Base-by-base conservation (phyloP, 2,888 invertebrate genomes). In the Tenthredo notha region DNA sequence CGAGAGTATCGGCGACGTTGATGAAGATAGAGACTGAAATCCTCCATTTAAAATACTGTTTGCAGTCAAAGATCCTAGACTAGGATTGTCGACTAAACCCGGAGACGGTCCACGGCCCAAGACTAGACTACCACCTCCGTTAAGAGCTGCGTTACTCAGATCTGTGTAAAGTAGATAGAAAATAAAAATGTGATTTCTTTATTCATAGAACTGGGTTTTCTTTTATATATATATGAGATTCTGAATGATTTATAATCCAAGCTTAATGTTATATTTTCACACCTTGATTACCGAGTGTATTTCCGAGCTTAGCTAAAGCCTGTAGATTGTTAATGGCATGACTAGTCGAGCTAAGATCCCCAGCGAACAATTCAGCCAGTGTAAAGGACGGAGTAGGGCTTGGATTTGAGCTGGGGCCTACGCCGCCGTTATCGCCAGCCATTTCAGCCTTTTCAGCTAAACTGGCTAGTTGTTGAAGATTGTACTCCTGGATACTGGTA, bases 311-410 rank as follows among this genome's bases (percentile, higher is more conserved):
- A 86, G 98, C 98, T 86, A 98, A 95, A 43, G 98, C 98, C 92
- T 98, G 98, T 88, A 98, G 94, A 94, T 98, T 98, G 93, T 97
- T 97, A 90, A 97, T 96, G 15, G 98, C 97, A 90, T 97, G 96
- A 89, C 96, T 96, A 88, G 95, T 94, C 0, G 95, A 95, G 89
- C 94, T 95, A 5, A 96, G 93, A 90, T 96, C 96, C 25, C 97
- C 97, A 86, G 96, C 95, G 85, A 98, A 95, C 85, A 98, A 94
- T 92, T 98, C 97, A 9, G 97, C 96, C 87, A 98, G 94, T 85
- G 96, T 97, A 89, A 97, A 97, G 88, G 96, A 95, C 86, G 94
- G 95, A 86, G 96, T 96, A 92, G 90, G 96, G 93, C 89, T 95
- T 92, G 91, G 95, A 94, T 92, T 95, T 92, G 88, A 94, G 93